Percentiles rank a stretch among this genome's conserved stretches.
Evolutionary conservation across 2,888 invertebrate species (phyloP).

Genomic region (Oasisia sp.): DNA sequence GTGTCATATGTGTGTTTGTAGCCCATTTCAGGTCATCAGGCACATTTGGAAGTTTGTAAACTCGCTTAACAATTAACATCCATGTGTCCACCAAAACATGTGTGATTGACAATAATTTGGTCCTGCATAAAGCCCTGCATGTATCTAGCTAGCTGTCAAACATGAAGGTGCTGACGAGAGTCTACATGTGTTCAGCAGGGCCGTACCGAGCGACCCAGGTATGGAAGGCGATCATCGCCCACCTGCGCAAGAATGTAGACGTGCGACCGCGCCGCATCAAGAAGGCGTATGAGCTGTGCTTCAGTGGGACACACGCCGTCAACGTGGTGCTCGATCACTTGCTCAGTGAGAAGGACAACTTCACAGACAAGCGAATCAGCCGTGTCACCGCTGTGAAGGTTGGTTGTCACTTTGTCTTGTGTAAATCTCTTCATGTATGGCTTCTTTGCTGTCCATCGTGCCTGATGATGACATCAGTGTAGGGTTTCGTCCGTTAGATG

Average conservation of each 20-base stretch:
- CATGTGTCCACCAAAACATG: too few relatives aligned
- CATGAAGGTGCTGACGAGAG: neutral
- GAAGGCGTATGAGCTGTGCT: conserved; percentile 56
- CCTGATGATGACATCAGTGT: too few relatives aligned
- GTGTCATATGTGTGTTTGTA: too few relatives aligned
- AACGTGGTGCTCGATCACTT: conserved; percentile 50
- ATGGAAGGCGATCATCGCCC: conserved; percentile 61
- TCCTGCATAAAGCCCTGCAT: too few relatives aligned
- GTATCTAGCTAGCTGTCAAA: neutral
- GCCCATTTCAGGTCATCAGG: too few relatives aligned
- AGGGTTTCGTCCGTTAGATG: too few relatives aligned
- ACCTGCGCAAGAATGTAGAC: conserved; percentile 56
- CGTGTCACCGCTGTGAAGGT: conserved; percentile 39
- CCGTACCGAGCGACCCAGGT: conserved; percentile 56
- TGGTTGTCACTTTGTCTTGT: neutral
- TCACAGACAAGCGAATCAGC: conserved; percentile 34
- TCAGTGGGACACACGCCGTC: conserved; percentile 61
- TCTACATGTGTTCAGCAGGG: conserved; percentile 28
- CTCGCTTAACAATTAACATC: too few relatives aligned
- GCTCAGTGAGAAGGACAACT: conserved; percentile 32
- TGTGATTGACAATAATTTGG: too few relatives aligned
- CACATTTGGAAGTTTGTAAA: too few relatives aligned
- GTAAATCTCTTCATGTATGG: neutral
- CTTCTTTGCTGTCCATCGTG: too few relatives aligned
- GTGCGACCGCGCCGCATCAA: conserved; percentile 55